Evolutionary conservation across 1,140 invertebrate genomes (phyloP).

Genomic region (Scaptodrosophila lebanonensis): DNA sequence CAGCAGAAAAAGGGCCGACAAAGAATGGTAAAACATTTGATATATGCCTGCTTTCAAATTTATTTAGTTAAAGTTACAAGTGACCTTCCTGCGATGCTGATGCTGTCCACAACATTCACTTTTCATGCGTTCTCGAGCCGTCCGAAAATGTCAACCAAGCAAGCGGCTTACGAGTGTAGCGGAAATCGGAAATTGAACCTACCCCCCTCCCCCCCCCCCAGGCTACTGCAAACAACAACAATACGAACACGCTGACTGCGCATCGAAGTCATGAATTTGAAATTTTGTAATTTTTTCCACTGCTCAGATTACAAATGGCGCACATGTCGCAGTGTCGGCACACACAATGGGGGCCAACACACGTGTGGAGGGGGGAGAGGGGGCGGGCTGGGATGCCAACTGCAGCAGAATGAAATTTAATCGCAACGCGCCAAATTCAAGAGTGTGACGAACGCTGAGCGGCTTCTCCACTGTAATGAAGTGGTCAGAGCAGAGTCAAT

Average conservation of each 20-base stretch:
- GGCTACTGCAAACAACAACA: slow-evolving; percentile 10
- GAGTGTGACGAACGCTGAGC: no score
- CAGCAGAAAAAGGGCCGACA: slow-evolving; percentile 40
- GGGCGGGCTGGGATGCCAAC: no score
- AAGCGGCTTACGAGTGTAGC: slow-evolving; percentile 33
- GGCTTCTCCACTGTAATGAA: no score
- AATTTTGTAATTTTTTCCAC: slow-evolving; percentile 52
- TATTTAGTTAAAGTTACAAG: slow-evolving; percentile 72
- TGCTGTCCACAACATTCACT: slow-evolving; percentile 62
- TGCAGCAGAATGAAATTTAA: no score
- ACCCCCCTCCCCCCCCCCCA: no score
- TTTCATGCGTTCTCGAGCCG: slow-evolving; percentile 16
- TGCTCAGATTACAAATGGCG: slow-evolving; percentile 44
- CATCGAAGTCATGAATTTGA: slow-evolving; percentile 51
- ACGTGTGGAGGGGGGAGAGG: no score
- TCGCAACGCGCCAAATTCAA: no score
- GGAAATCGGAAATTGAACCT: slow-evolving; percentile 64
- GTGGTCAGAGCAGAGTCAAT: no score
- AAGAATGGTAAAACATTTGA: slow-evolving; percentile 61
- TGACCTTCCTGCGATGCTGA: slow-evolving; percentile 52
- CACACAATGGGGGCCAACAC: no score
- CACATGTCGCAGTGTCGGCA: slow-evolving; percentile 6
- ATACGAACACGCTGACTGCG: background rate
- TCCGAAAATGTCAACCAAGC: slow-evolving; percentile 37
- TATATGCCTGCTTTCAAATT: slow-evolving; percentile 69